Evolutionary conservation across 2,888 invertebrate species (phyloP).

Genomic region (Lymantria dispar): DNA sequence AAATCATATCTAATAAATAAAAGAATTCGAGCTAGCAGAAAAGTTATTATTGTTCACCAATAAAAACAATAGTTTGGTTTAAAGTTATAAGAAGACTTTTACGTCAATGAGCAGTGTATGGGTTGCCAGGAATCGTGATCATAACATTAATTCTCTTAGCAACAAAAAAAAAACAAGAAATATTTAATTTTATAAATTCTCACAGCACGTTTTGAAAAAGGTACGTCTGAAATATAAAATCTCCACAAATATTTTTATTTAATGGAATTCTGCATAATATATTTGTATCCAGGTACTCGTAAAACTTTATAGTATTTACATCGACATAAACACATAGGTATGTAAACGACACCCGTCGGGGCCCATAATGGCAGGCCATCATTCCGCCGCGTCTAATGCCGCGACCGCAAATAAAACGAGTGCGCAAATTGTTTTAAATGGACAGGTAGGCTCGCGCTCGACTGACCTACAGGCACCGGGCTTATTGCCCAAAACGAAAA

Average conservation of each 20-base stretch:
- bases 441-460: conserved; percentile 70
- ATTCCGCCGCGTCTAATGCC: conserved; percentile 58
- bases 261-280: not conserved
- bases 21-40: no score
- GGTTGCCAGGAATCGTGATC: no score
- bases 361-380: conserved; percentile 55
- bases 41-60: no score
- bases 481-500: conserved; percentile 60
- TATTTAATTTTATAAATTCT: no score
- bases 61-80: no score
- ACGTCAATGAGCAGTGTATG: no score
- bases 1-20: no score
- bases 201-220: not conserved
- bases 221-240: not conserved
- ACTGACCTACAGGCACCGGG: conserved; percentile 72
- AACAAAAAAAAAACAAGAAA: no score
- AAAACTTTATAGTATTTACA: conserved; percentile 6
- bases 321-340: conserved; percentile 11
- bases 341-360: conserved; percentile 44
- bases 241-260: not conserved
- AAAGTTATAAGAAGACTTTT: no score
- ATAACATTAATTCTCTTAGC: no score
- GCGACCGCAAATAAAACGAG: conserved; percentile 58
- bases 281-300: not conserved
- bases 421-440: conserved; percentile 78